Evolutionary conservation across 2,888 invertebrate species (phyloP), one percentile per base, ranked within the genome.

Genomic region (Trissonchulus sp.): DNA sequence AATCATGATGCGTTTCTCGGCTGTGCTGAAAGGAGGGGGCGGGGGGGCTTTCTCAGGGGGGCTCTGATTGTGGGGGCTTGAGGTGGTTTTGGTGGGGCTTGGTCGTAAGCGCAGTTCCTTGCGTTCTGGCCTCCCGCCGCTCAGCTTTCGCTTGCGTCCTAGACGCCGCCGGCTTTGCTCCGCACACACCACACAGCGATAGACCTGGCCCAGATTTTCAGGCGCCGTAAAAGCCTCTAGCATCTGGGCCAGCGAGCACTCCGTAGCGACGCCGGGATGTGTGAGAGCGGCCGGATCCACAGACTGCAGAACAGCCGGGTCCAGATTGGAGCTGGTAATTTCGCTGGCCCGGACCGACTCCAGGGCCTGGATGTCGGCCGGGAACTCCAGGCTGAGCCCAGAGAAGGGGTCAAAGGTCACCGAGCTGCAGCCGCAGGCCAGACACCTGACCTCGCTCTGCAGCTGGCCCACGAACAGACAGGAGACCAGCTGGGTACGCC

Each of bases 301-400:
- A n/a, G n/a, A n/a, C n/a, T n/a, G n/a, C n/a, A n/a, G n/a, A n/a
- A n/a, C n/a, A n/a, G n/a, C n/a, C n/a, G n/a, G n/a, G n/a, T n/a
- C n/a, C 60, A 60, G n/a, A 60, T n/a, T n/a, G 18, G 60, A 60
- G 60, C 60, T 60, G n/a, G 60, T 60, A n/a, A n/a, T n/a, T n/a
- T n/a, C n/a, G n/a, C 18, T 18, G 18, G n/a, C 18, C 18, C 18
- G n/a, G 18, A 60, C 18, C 60, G 60, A 60, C n/a, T 18, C 18
- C n/a, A 18, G 18, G n/a, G 60, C 31, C 30, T 85, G 84, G 77
- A 81, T 85, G 36, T 82, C 76, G 33, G 80, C 75, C 1, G 85
- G 85, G 75, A 85, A 85, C 77, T 85, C 85, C 60, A 85, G 78
- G 1, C 84, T 84, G 38, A 85, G 79, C 77, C 85, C 85, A 78